phyloP scores from a whole-genome alignment of 2,888 invertebrate species.

The Tenthredo notha region DNA sequence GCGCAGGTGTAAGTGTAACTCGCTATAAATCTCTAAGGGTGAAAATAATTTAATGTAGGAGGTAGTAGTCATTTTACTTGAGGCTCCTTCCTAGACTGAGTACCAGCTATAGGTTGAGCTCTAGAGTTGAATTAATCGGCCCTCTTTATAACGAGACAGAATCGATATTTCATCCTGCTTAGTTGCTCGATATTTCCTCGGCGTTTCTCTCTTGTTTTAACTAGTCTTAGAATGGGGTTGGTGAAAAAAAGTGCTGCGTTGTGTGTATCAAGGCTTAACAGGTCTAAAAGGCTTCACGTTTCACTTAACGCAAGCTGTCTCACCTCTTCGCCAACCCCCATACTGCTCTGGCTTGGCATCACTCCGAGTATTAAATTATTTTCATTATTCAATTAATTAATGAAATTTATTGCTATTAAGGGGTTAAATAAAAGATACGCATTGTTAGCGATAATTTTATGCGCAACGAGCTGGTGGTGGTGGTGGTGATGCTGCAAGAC shows the following conservation, averaged over 20 bases:
- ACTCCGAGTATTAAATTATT: conserved; percentile 1
- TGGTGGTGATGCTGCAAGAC: not conserved
- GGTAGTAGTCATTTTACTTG: conserved; percentile 13
- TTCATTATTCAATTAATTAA: conserved; percentile 74
- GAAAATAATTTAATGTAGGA: conserved; percentile 22
- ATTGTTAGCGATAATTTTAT: conserved; percentile 70
- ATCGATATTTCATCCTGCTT: conserved; percentile 42
- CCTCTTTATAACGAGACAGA: conserved; percentile 48
- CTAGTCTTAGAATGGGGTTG: not conserved
- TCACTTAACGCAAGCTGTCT: conserved; percentile 50
- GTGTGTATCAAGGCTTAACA: conserved; percentile 45
- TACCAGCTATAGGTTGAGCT: not conserved
- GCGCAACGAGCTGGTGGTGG: conserved; percentile 48
- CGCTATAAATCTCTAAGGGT: conserved; percentile 28
- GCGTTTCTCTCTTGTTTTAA: conserved; percentile 34
- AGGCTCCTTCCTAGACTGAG: conserved; percentile 43
- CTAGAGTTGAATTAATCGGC: conserved; percentile 45
- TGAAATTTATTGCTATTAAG: conserved; percentile 68
- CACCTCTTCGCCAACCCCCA: conserved; percentile 4
- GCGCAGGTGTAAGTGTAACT: conserved; percentile 20
- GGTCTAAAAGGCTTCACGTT: conserved; percentile 43
- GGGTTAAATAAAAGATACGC: conserved; percentile 70
- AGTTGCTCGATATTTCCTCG: conserved; percentile 15
- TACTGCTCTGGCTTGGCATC: not conserved
- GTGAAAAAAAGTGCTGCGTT: conserved; percentile 43